Base-by-base conservation (phyloP, 2,888 invertebrate species). In the Oithona nana region DNA sequence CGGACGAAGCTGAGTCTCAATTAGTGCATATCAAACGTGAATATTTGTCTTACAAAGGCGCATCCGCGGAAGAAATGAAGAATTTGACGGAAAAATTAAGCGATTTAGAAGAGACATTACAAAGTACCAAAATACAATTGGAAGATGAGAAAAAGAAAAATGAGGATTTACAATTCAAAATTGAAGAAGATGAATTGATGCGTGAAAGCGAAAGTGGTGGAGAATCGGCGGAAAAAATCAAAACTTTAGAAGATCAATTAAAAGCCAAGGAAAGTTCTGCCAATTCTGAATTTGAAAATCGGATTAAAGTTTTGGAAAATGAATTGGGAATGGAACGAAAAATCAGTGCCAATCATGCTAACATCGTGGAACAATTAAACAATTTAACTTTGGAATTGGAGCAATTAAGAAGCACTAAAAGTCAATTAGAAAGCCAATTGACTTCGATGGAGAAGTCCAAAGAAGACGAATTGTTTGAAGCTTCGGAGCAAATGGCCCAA, bases 121-220 rank as follows among this genome's bases (percentile, higher is more conserved):
- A 28, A 50, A 62, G 59, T 39, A 55, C 64, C 28, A 65, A 64
- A 60, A 57, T 54, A 49, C 61, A 60, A 50, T 30, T 89, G 66
- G 84, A 85, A 64, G 86, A 87, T 68, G 88, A 88, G 69, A 78
- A 78, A 68, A 82, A 84, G 70, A 87, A 83, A 73, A 81, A 84
- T 3, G 92, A 93, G 75, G 93, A 93, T 73, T 78, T 93, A 65
- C 83, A 88, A 74, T 93, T 92, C 71, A 73, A 86, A 64, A 83
- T 88, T 66, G 94, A 94, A 75, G 94, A 95, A 72, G 88, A 89
- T 67, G 83, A 85, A 55, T 85, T 57, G 1, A 48, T 28, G 22
- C 48, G 39, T 22, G 50, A 59, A n/a, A 20, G n/a, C 1, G 59
- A 6, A 28, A 49, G 50, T 3, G 22, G 22, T 3, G 28, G 24